phyloP scores from a whole-genome alignment of 2,113 vertebrate genomes.

The Emydocephalus ijimae region DNA sequence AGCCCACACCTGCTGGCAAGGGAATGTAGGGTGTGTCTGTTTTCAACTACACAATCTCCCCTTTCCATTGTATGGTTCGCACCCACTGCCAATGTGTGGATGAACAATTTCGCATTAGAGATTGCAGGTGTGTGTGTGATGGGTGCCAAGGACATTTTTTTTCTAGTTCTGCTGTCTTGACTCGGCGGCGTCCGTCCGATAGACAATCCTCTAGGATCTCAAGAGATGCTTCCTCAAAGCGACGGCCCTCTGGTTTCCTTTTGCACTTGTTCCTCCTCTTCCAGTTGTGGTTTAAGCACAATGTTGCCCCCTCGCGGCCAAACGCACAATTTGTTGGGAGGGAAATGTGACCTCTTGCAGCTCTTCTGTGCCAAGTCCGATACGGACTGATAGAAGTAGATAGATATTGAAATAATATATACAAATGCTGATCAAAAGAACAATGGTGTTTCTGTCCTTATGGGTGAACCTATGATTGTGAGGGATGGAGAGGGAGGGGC shows the following conservation, averaged over 20 bases:
- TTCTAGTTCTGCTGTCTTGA: neutral
- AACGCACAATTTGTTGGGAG: conserved; percentile 16
- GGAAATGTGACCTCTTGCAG: neutral
- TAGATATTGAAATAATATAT: conserved; percentile 12
- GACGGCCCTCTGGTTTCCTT: neutral
- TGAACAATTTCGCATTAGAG: neutral
- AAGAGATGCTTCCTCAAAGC: neutral
- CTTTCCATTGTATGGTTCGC: neutral
- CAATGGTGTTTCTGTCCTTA: neutral
- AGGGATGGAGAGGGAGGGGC: neutral
- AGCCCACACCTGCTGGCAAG: too few species aligned
- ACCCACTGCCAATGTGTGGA: neutral
- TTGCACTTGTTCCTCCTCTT: neutral
- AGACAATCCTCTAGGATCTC: neutral
- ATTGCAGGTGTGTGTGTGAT: neutral
- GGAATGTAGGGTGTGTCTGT: neutral
- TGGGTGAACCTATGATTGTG: neutral
- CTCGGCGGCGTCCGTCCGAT: neutral
- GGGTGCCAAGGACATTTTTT: neutral
- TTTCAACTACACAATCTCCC: neutral
- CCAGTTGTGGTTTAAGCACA: conserved; percentile 5
- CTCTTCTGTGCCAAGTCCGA: neutral
- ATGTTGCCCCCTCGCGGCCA: conserved; percentile 1
- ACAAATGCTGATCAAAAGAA: neutral
- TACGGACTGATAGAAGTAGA: conserved; percentile 1